phyloP scores from a whole-genome alignment of 2,888 invertebrate genomes.

The Spilosoma lubricipeda region DNA sequence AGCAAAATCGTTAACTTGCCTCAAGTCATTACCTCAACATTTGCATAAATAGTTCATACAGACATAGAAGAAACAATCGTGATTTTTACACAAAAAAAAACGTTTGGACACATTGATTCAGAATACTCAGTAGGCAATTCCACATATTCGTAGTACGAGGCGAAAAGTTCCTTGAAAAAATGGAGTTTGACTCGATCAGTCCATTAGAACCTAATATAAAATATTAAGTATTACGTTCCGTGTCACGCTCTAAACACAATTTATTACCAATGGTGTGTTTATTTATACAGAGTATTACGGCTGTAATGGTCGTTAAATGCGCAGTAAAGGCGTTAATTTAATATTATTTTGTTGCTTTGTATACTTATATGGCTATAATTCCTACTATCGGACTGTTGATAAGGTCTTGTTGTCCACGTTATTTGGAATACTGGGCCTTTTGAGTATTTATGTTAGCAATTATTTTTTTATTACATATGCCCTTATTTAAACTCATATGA shows the following conservation, averaged over 20 bases:
- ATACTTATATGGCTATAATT: constrained; percentile 9
- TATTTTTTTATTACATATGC: neutral
- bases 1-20: no score
- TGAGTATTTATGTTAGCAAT: neutral
- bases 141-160: neutral
- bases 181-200: neutral
- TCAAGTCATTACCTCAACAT: no score
- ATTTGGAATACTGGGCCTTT: neutral
- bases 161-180: neutral
- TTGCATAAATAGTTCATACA: no score
- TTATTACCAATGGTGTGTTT: constrained; percentile 8
- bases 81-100: no score
- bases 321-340: constrained; percentile 7
- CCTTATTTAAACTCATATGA: neutral
- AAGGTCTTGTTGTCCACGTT: constrained; percentile 1
- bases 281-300: constrained; percentile 1
- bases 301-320: neutral
- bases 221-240: neutral
- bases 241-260: neutral
- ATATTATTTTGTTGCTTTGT: constrained; percentile 9
- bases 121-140: neutral
- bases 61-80: no score
- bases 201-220: neutral
- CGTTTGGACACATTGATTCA: no score
- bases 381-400: constrained; percentile 8